Evolutionary conservation across 1,140 invertebrate species (phyloP).

Genomic region (Brachionus sp.): DNA sequence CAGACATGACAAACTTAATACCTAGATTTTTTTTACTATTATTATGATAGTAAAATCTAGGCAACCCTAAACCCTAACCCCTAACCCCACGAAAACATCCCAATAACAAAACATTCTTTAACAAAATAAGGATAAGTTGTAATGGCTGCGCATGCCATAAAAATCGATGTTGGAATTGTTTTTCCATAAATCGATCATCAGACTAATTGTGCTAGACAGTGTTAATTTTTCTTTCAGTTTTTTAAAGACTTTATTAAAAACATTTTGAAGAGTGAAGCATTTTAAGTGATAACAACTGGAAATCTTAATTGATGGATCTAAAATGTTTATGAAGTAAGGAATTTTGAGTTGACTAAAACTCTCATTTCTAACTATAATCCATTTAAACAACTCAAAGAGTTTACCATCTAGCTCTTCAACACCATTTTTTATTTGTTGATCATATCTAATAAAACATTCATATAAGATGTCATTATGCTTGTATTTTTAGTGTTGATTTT

Average conservation of each 20-base stretch:
- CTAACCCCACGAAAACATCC: too few species aligned
- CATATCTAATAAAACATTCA: not conserved
- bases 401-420: not conserved
- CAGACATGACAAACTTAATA: too few species aligned
- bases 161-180: not conserved
- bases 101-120: not conserved
- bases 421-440: not conserved
- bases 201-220: not conserved
- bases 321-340: not conserved
- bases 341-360: not conserved
- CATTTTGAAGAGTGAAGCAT: not conserved
- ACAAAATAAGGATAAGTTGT: not conserved
- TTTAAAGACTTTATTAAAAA: not conserved
- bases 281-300: not conserved
- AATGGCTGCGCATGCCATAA: not conserved
- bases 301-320: not conserved
- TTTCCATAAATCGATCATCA: not conserved
- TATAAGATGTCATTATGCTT: not conserved
- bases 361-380: not conserved
- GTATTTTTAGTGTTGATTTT: not conserved
- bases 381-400: not conserved
- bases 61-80: too few species aligned
- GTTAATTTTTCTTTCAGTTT: not conserved
- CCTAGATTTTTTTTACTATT: too few species aligned
- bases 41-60: too few species aligned